These are phyloP conservation scores for Battus philenor DNA, from an alignment of 1,140 invertebrate species.

Conservation along the genomic window DNA sequence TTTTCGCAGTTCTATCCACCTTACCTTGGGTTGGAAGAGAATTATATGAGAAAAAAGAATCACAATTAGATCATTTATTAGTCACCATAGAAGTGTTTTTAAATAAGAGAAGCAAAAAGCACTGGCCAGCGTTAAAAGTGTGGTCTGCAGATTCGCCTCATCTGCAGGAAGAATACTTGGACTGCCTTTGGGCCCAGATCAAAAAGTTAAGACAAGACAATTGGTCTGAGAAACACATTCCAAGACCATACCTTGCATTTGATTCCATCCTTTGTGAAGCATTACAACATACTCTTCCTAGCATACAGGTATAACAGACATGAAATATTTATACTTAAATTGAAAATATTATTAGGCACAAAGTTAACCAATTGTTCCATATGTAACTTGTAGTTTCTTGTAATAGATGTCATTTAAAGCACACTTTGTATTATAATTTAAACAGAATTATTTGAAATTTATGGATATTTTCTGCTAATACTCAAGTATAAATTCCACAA, in stretches of 20 bases:
- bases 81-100: slow-evolving; percentile 96
- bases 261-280: slow-evolving; percentile 97
- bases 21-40: slow-evolving; percentile 98
- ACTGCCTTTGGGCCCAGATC: slow-evolving; percentile 96
- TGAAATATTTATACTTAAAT: too few species aligned
- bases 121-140: slow-evolving; percentile 92
- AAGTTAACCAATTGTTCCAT: too few species aligned
- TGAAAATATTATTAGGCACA: too few species aligned
- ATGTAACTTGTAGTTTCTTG: slow-evolving; percentile 2
- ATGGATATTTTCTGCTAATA: too few species aligned
- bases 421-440: too few species aligned
- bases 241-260: slow-evolving; percentile 96
- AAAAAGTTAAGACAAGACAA: slow-evolving; percentile 94
- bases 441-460: too few species aligned
- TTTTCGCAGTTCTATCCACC: slow-evolving; percentile 95
- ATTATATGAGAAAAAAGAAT: slow-evolving; percentile 97
- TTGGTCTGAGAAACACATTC: slow-evolving; percentile 98
- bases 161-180: slow-evolving; percentile 98
- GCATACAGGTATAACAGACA: slow-evolving; percentile 80
- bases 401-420: slow-evolving; percentile 12
- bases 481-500: too few species aligned
- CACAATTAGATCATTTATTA: slow-evolving; percentile 93
- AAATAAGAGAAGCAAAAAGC: slow-evolving; percentile 94
- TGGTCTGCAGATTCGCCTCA: slow-evolving; percentile 95
- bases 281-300: slow-evolving; percentile 95